phyloP scores from a whole-genome alignment of 2,888 invertebrate genomes.

The Desoria tigrina region DNA sequence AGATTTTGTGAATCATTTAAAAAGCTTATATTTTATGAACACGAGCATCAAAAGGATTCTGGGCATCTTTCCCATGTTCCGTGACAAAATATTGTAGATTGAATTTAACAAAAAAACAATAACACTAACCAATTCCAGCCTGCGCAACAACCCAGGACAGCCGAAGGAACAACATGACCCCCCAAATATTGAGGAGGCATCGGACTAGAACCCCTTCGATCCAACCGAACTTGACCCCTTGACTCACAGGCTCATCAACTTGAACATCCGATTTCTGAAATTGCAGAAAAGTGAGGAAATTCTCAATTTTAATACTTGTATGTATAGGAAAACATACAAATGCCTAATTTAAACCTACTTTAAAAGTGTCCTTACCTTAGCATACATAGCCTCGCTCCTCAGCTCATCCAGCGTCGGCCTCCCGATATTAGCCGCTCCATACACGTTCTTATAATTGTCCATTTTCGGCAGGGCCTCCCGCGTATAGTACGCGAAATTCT shows the following conservation, averaged over 20 bases:
- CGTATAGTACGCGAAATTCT: slow-evolving; percentile 53
- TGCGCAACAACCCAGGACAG: slow-evolving; percentile 65
- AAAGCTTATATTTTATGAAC: background rate
- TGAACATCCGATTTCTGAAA: slow-evolving; percentile 43
- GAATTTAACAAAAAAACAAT: too few species aligned
- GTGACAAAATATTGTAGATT: background rate
- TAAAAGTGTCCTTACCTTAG: slow-evolving; percentile 48
- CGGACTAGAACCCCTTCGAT: slow-evolving; percentile 53
- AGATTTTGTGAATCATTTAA: too few species aligned
- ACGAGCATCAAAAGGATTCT: background rate
- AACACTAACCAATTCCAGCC: slow-evolving; percentile 57
- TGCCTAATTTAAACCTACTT: background rate
- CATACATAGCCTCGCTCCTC: slow-evolving; percentile 51
- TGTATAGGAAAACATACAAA: too few species aligned
- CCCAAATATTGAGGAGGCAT: slow-evolving; percentile 61
- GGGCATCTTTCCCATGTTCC: too few species aligned
- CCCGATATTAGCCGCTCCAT: slow-evolving; percentile 27
- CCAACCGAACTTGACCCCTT: slow-evolving; percentile 53
- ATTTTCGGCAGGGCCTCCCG: slow-evolving; percentile 52
- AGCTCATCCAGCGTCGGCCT: slow-evolving; percentile 53
- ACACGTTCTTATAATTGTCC: slow-evolving; percentile 52
- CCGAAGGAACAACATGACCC: slow-evolving; percentile 65
- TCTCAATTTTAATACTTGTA: too few species aligned
- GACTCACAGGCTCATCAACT: slow-evolving; percentile 39
- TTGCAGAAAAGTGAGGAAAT: background rate